Evolutionary conservation across 1,140 invertebrate species (phyloP).

Genomic region (Dendroctonus ponderosae): DNA sequence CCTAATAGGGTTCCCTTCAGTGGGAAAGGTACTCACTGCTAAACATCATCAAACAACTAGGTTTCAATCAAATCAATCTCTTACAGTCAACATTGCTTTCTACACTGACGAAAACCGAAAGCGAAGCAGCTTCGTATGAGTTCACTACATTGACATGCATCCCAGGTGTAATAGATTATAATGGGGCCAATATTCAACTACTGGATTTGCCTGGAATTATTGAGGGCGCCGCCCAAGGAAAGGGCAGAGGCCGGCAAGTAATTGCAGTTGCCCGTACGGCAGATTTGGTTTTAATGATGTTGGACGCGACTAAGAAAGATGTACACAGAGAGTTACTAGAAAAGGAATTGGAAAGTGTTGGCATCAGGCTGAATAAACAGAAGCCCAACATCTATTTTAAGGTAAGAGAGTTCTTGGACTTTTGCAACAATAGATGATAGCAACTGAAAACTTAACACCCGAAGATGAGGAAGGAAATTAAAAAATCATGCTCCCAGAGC

Average conservation of each 20-base stretch:
- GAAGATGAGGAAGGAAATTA: too few species aligned
- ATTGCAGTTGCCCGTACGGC: slow-evolving; percentile 96
- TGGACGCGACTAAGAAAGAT: slow-evolving; percentile 96
- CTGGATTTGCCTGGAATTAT: slow-evolving; percentile 97
- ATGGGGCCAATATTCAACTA: slow-evolving; percentile 97
- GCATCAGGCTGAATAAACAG: slow-evolving; percentile 89
- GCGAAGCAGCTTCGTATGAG: slow-evolving; percentile 96
- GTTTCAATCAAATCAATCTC: background rate
- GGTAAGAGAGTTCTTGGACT: slow-evolving; percentile 53
- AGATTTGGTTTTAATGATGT: slow-evolving; percentile 97
- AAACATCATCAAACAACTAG: background rate
- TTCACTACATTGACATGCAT: slow-evolving; percentile 99
- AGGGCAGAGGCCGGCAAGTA: slow-evolving; percentile 80
- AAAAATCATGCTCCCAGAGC: background rate
- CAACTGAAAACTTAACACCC: too few species aligned
- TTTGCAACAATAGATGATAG: too few species aligned
- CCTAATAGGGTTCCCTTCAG: slow-evolving; percentile 95
- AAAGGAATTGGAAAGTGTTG: slow-evolving; percentile 93
- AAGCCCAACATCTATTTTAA: slow-evolving; percentile 99
- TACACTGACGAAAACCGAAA: slow-evolving; percentile 91
- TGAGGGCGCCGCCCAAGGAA: slow-evolving; percentile 94
- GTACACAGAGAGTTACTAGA: slow-evolving; percentile 88
- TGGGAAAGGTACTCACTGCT: slow-evolving; percentile 71
- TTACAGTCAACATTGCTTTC: slow-evolving; percentile 86
- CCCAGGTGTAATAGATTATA: slow-evolving; percentile 97